Conservation (phyloP, 2,888 invertebrate species). For the Cerastis leucographa region DNA sequence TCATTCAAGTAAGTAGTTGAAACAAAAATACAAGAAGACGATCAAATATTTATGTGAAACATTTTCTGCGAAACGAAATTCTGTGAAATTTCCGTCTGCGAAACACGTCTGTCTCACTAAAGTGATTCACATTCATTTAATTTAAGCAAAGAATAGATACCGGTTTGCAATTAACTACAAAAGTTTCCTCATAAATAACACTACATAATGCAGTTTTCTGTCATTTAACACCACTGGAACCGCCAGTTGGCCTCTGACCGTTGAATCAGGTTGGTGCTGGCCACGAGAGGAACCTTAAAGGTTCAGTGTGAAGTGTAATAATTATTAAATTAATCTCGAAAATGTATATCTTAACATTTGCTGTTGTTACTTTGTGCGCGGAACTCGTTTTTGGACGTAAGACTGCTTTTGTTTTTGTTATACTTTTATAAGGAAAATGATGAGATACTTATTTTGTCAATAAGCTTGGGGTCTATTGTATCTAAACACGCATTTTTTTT, state of each 20-base stretch:
- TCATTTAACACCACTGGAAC: background rate
- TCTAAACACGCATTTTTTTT: background rate
- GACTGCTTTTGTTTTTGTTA: background rate
- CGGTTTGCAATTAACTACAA: constrained; percentile 6
- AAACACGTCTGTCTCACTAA: background rate
- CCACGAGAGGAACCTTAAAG: too few species aligned
- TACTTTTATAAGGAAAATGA: constrained; percentile 11
- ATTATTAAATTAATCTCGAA: background rate
- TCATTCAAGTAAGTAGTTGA: too few species aligned
- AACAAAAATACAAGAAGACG: too few species aligned
- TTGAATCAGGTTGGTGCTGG: constrained; percentile 8
- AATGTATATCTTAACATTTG: constrained; percentile 12
- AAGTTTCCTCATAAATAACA: constrained; percentile 8
- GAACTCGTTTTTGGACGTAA: constrained; percentile 41
- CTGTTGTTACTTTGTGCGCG: background rate
- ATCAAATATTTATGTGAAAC: too few species aligned
- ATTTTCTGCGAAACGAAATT: too few species aligned
- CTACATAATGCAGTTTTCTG: background rate
- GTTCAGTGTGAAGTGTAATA: constrained; percentile 4
- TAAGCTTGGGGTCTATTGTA: background rate
- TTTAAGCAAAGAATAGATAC: background rate
- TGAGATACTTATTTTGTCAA: constrained; percentile 21
- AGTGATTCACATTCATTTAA: background rate
- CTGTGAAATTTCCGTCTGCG: too few species aligned
- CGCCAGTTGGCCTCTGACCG: constrained; percentile 14